Evolutionary conservation across 2,888 invertebrate genomes (phyloP).

Genomic region (Erebia palarica): DNA sequence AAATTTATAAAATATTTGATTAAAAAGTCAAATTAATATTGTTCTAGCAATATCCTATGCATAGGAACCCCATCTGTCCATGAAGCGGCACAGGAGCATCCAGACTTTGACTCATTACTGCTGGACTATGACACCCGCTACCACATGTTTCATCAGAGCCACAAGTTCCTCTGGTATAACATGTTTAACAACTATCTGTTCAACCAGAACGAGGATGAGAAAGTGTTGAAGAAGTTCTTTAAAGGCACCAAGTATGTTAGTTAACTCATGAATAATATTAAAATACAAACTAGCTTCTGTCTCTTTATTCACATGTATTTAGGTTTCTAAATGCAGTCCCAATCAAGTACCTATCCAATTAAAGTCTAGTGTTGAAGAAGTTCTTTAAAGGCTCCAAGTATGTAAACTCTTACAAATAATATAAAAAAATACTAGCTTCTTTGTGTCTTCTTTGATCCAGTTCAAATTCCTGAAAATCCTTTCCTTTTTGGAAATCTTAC

Average conservation of each 20-base stretch:
- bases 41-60: conserved; percentile 88
- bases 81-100: conserved; percentile 81
- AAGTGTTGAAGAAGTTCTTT: conserved; percentile 84
- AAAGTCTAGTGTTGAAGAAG: conserved; percentile 82
- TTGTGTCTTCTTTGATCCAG: too few relatives aligned
- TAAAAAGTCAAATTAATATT: neutral
- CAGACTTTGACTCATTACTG: conserved; percentile 83
- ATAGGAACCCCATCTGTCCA: conserved; percentile 93
- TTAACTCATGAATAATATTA: neutral
- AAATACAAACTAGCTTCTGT: too few relatives aligned
- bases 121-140: conserved; percentile 92
- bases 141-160: conserved; percentile 84
- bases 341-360: too few relatives aligned
- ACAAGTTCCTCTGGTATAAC: conserved; percentile 91
- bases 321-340: too few relatives aligned
- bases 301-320: too few relatives aligned
- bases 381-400: conserved; percentile 84
- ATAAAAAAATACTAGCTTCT: too few relatives aligned
- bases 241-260: conserved; percentile 75
- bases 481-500: too few relatives aligned
- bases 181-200: conserved; percentile 96
- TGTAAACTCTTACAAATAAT: conserved; percentile 40
- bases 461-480: too few relatives aligned
- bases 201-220: conserved; percentile 79
- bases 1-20: too few relatives aligned